Base-by-base conservation (phyloP, 2,113 vertebrate genomes). In the Aspiorhynchus laticeps region DNA sequence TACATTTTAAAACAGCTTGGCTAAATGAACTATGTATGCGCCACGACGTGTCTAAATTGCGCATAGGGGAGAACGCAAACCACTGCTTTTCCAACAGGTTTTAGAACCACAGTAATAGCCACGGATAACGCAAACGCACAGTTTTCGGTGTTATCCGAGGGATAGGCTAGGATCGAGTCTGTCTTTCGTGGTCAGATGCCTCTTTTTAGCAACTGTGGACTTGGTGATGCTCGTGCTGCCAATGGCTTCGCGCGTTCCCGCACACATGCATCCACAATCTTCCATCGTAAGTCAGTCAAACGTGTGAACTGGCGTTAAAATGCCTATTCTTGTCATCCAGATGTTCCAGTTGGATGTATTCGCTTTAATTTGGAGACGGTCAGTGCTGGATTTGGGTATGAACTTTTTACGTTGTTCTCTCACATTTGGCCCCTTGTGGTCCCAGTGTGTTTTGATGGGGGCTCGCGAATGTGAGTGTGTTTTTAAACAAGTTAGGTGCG, bases 181-280 rank as follows among this genome's bases (percentile, higher is more conserved):
- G 2, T 56, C n/a, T 71, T 61, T 21, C 0, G 36, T 67, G 61
- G 86, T 83, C 73, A 67, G 69, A 85, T 83, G 59, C 80, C 21
- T 61, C 48, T 84, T 87, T 36, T 56, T 24, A 63, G 63, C 43
- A 36, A 28, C 48, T 2, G 73, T 59, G 86, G 83, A 87, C 56
- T 89, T 89, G 86, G 86, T 46, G 86, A 87, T 78, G 79, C 76
- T 56, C 48, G 77, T 81, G 53, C 85, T 78, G 83, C 56, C 69
- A 41, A 61, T 48, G 43, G 85, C 51, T 83, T 87, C 78, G 84
- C 67, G 88, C 88, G 88, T 89, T 87, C 73, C 77, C 88, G 88
- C 59, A 84, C 69, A 85, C 26, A 61, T 51, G 81, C 78, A 73
- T 80, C 86, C 88, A 85, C 83, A 87, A 80, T 82, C 63, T 51